Conservation (phyloP, 1,140 invertebrate genomes). For the Gryon sp. region DNA sequence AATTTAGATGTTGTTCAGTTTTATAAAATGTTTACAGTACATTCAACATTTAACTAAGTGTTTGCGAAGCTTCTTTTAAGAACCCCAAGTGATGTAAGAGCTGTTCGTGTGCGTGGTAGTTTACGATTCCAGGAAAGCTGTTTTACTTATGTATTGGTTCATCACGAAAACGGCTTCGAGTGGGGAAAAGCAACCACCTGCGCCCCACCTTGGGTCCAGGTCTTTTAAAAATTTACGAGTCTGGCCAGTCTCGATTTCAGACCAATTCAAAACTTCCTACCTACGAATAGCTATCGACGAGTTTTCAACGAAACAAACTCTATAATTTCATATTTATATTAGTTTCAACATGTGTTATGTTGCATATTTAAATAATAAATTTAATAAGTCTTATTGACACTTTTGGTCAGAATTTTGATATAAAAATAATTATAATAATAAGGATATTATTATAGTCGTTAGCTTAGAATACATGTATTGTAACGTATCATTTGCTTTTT, state of each 20-base stretch:
- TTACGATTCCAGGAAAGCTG: slow-evolving; percentile 35
- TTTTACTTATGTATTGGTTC: slow-evolving; percentile 62
- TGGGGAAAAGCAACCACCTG: slow-evolving; percentile 51
- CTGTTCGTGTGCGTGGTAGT: slow-evolving; percentile 20
- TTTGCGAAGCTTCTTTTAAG: slow-evolving; percentile 20
- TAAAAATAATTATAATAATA: no score
- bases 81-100: slow-evolving; percentile 20
- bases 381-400: no score
- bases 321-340: no score
- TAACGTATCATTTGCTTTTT: no score
- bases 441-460: no score
- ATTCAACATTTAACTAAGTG: slow-evolving; percentile 21
- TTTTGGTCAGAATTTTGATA: no score
- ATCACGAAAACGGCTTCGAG: slow-evolving; percentile 51
- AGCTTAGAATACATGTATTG: no score
- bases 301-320: slow-evolving; percentile 8
- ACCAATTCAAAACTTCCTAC: slow-evolving; percentile 59
- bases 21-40: no score
- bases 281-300: slow-evolving; percentile 50
- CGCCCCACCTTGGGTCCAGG: slow-evolving; percentile 37
- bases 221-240: slow-evolving; percentile 60
- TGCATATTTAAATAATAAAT: no score
- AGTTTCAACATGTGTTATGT: no score
- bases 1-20: slow-evolving; percentile 10
- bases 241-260: slow-evolving; percentile 50